Evolutionary conservation across 2,113 vertebrate species (phyloP).

Genomic region (Felis chaus): DNA sequence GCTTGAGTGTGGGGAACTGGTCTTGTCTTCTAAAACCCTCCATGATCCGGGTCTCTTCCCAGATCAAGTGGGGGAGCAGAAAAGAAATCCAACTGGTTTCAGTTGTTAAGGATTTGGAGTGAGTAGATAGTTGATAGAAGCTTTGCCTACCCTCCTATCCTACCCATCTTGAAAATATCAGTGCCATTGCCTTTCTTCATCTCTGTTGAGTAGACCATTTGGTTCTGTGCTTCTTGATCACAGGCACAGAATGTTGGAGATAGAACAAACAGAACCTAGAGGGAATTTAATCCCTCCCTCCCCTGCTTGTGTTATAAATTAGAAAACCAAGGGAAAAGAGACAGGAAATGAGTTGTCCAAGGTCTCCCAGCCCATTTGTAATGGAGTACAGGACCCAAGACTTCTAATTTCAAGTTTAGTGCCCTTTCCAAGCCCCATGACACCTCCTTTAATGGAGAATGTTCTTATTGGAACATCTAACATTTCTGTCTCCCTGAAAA

Average conservation of each 20-base stretch:
- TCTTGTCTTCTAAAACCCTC: background rate
- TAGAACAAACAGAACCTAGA: background rate
- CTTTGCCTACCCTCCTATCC: background rate
- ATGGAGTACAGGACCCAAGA: background rate
- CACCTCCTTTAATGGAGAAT: background rate
- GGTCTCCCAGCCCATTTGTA: background rate
- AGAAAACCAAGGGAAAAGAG: constrained; percentile 19
- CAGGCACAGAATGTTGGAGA: background rate
- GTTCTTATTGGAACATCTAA: background rate
- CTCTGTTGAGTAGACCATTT: background rate
- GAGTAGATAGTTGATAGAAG: background rate
- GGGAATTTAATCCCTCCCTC: background rate
- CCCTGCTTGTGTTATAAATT: background rate
- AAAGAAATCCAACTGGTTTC: constrained; percentile 50
- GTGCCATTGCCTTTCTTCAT: background rate
- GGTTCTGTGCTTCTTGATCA: background rate
- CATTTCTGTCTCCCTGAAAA: background rate
- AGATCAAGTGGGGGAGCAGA: background rate
- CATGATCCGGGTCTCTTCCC: background rate
- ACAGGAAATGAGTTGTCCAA: background rate
- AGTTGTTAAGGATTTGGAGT: constrained; percentile 1
- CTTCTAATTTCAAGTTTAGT: background rate
- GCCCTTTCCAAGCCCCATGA: background rate
- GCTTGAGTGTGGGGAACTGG: background rate
- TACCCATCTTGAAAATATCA: background rate